phyloP scores from a whole-genome alignment of 2,888 invertebrate species.

The Nymphalis c-album region DNA sequence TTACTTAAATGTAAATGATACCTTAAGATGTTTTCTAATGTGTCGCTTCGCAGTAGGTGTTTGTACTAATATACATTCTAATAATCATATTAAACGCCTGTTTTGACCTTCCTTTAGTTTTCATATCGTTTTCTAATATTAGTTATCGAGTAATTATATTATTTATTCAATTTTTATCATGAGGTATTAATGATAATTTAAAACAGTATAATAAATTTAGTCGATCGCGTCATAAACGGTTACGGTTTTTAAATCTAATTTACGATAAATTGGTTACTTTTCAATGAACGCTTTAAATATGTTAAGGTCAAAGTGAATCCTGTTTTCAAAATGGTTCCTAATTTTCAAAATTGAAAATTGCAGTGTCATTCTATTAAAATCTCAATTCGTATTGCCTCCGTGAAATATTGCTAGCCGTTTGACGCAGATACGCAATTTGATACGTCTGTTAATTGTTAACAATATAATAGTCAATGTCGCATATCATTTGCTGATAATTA shows the following conservation, averaged over 20 bases:
- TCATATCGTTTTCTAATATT: conserved; percentile 54
- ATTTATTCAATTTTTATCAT: conserved; percentile 64
- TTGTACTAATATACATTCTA: conserved; percentile 49
- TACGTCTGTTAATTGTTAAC: too few species aligned
- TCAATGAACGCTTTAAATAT: too few species aligned
- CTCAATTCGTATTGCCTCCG: too few species aligned
- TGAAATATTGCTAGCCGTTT: too few species aligned
- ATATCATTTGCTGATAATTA: too few species aligned
- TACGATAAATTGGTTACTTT: too few species aligned
- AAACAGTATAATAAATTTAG: conserved; percentile 53
- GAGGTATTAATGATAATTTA: conserved; percentile 61
- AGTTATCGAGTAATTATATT: conserved; percentile 51
- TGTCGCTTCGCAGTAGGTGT: conserved; percentile 64
- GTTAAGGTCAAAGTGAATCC: too few species aligned
- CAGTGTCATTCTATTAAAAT: too few species aligned
- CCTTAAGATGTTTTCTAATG: conserved; percentile 60
- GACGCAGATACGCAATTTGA: too few species aligned
- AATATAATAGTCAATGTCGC: too few species aligned
- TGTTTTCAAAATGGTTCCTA: too few species aligned
- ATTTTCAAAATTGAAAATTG: too few species aligned
- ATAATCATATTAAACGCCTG: conserved; percentile 43
- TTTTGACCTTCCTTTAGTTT: conserved; percentile 54
- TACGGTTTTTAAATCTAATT: conserved; percentile 47
- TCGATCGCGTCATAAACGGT: conserved; percentile 58
- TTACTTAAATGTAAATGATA: conserved; percentile 57